A percentile compares a stretch with the other conserved stretches of the same genome.
Evolutionary conservation across 2,113 vertebrate species (phyloP).

Genomic region (Corvus cornix): DNA sequence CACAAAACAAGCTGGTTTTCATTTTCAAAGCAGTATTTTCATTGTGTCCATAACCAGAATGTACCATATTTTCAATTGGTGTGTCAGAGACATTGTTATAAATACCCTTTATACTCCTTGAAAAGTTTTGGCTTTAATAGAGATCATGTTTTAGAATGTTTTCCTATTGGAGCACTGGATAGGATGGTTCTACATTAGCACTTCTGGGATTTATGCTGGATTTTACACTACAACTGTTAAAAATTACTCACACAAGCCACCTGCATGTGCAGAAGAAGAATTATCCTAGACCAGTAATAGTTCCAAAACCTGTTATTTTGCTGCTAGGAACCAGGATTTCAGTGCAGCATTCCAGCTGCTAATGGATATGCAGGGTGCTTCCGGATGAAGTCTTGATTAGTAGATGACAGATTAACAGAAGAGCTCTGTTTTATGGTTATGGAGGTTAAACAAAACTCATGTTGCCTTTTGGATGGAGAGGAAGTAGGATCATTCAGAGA

Average conservation of each 20-base stretch:
- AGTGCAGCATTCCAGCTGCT: conserved; percentile 57
- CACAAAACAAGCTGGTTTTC: background rate
- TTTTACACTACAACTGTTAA: background rate
- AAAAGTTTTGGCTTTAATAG: background rate
- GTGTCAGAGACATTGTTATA: background rate
- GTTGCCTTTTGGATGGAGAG: conserved; percentile 48
- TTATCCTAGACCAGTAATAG: background rate
- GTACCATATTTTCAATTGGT: background rate
- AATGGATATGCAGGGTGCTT: conserved; percentile 41
- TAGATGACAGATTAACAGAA: conserved; percentile 59
- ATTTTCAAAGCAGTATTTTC: background rate
- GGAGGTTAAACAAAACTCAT: conserved; percentile 65
- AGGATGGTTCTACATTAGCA: background rate
- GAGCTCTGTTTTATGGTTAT: conserved; percentile 63
- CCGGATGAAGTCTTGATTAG: conserved; percentile 62
- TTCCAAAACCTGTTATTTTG: conserved; percentile 9
- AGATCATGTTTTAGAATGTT: background rate
- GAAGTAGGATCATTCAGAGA: conserved; percentile 56
- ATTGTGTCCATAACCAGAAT: background rate
- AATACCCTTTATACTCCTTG: background rate
- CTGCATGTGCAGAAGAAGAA: conserved; percentile 13
- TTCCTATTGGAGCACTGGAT: background rate
- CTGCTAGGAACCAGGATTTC: background rate
- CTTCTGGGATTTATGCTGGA: background rate
- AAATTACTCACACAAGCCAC: conserved; percentile 3